Evolutionary conservation across 2,888 invertebrate species (phyloP).

Genomic region (Callyntrura sp.): DNA sequence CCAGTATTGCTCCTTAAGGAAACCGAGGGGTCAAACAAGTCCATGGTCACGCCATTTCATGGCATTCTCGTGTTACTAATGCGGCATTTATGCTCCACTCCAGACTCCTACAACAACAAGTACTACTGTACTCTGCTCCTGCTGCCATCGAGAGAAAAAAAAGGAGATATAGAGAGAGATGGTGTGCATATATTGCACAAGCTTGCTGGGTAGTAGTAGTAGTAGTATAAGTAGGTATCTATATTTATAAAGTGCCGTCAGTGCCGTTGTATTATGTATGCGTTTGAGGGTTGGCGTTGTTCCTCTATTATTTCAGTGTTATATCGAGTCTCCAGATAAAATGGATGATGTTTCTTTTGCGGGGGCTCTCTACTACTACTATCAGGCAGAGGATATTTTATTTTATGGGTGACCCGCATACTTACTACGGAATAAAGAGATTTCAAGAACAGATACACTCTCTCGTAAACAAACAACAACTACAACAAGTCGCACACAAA

Average conservation of each 20-base stretch:
- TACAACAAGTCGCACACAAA: too few relatives aligned
- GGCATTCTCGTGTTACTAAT: constrained; percentile 59
- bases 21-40: constrained; percentile 69
- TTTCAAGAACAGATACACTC: background rate
- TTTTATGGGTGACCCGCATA: background rate
- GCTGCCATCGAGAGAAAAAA: background rate
- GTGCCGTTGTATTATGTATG: background rate
- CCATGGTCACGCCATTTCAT: constrained; percentile 75
- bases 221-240: background rate
- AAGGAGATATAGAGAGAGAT: background rate
- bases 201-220: too few relatives aligned
- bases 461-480: too few relatives aligned
- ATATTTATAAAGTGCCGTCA: background rate
- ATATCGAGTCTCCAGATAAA: too few relatives aligned
- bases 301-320: too few relatives aligned
- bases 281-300: too few relatives aligned
- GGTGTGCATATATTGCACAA: background rate
- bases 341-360: too few relatives aligned
- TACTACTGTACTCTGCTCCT: background rate
- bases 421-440: background rate
- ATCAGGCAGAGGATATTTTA: too few relatives aligned
- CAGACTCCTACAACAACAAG: background rate
- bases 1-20: constrained; percentile 52
- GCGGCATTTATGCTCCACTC: constrained; percentile 45
- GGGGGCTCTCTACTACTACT: too few relatives aligned